Evolutionary conservation across 1,140 invertebrate species (phyloP), one percentile per base, ranked within the genome.

Genomic region (Diplogasteroides magnus): DNA sequence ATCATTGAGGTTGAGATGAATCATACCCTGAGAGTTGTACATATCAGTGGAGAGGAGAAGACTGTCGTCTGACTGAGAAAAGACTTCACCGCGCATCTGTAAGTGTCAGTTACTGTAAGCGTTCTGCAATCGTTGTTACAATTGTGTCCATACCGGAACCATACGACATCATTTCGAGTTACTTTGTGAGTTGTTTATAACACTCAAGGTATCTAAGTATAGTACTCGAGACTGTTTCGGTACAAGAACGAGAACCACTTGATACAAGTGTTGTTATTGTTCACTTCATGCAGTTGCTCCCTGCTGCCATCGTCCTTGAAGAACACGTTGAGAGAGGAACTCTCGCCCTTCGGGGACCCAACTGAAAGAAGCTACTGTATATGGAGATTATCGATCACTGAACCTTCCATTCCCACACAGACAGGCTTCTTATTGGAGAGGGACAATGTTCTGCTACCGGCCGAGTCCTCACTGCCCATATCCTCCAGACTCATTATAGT

Each of bases 201-300:
- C 32, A 31, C 32, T 63, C 6, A 63, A 25, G 15, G 28, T 13
- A 31, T 27, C 61, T 31, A 19, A 63, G 11, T 31, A 14, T 15
- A 28, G 61, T 13, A 19, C 32, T 11, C 3, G 15, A 28, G 6
- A 56, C 27, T 19, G 23, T 65, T 48, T 48, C 15, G 6, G 15
- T 29, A 56, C 2, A 14, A 29, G 15, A 56, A 2, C 61, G 29
- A 3, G 3, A 6, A 61, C 27, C 14, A 14, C 14, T 61, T 61
- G 25, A 13, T 19, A 61, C 28, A 6, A 48, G 37, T 19, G 37
- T 64, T 23, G 14, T 14, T 23, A 31, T 3, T 25, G n/a, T 25
- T 58, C 29, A 73, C 73, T 61, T 74, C 73, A 59, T 73, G 73
- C 23, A 74, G 61, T 37, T 67, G 37, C 28, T 74, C 73, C 55